Percentiles rank a stretch among this genome's conserved stretches.
Evolutionary conservation across 2,888 invertebrate genomes (phyloP).

Genomic region (Hanleya hanleyi): DNA sequence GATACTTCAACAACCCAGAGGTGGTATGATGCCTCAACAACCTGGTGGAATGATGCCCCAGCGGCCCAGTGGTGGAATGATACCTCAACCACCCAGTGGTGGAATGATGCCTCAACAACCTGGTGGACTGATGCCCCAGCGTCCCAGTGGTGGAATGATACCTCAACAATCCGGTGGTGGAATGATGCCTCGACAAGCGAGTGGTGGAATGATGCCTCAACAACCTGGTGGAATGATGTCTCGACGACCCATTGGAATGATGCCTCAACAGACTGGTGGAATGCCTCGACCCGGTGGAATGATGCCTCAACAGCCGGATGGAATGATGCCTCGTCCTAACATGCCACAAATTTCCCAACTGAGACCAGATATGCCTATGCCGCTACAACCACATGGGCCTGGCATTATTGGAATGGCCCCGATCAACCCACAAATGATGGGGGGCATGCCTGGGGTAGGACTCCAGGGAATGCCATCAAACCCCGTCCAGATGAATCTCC

Average conservation of each 20-base stretch:
- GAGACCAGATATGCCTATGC: background rate
- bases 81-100: background rate
- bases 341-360: too few relatives aligned
- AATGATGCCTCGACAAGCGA: background rate
- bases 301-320: background rate
- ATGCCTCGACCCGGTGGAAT: background rate
- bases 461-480: background rate
- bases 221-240: background rate
- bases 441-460: background rate
- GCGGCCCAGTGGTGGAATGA: background rate
- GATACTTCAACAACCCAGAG: conserved; percentile 1
- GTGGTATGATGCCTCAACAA: conserved; percentile 14
- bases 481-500: background rate
- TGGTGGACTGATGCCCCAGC: background rate
- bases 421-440: background rate
- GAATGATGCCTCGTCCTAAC: background rate
- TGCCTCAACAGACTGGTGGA: background rate
- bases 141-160: background rate
- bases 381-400: background rate
- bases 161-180: background rate
- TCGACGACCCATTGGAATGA: background rate
- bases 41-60: conserved; percentile 14
- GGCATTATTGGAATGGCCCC: background rate
- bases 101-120: background rate
- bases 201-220: background rate